Percentiles rank a stretch among this genome's conserved stretches.
Conservation (phyloP, 2,888 invertebrate species). For the Dasypogon diadema region DNA sequence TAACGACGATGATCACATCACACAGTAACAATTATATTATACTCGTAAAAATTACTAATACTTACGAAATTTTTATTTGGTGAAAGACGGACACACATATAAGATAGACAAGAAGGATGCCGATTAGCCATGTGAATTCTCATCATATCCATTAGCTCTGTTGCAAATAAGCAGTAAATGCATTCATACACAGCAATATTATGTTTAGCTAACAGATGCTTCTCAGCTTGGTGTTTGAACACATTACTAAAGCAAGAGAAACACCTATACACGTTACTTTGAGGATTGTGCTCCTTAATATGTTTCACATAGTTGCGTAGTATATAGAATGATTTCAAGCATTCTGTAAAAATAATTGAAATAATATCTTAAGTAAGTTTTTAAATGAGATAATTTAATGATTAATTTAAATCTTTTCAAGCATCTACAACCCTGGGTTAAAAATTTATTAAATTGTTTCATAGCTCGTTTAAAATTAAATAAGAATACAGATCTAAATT, state of each 20-base stretch:
- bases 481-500: too few relatives aligned
- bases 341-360: constrained; percentile 51
- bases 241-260: constrained; percentile 47
- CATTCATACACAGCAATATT: constrained; percentile 70
- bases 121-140: constrained; percentile 69
- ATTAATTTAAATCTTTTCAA: not conserved
- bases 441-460: too few relatives aligned
- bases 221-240: constrained; percentile 30
- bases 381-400: too few relatives aligned
- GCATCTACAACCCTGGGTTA: too few relatives aligned
- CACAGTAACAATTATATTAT: too few relatives aligned
- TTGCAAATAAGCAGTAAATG: constrained; percentile 69
- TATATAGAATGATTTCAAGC: constrained; percentile 47
- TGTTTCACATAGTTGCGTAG: constrained; percentile 51
- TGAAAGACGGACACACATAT: constrained; percentile 63
- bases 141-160: constrained; percentile 65
- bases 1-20: too few relatives aligned
- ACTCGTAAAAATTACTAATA: not conserved
- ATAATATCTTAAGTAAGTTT: too few relatives aligned
- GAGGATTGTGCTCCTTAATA: not conserved
- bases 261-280: constrained; percentile 38
- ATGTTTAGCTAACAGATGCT: constrained; percentile 68
- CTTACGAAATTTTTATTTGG: constrained; percentile 46
- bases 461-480: too few relatives aligned
- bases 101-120: constrained; percentile 67